Evolutionary conservation across 2,797 vertebrate genomes (phyloP).

Genomic region (Sphaeramia orbicularis): DNA sequence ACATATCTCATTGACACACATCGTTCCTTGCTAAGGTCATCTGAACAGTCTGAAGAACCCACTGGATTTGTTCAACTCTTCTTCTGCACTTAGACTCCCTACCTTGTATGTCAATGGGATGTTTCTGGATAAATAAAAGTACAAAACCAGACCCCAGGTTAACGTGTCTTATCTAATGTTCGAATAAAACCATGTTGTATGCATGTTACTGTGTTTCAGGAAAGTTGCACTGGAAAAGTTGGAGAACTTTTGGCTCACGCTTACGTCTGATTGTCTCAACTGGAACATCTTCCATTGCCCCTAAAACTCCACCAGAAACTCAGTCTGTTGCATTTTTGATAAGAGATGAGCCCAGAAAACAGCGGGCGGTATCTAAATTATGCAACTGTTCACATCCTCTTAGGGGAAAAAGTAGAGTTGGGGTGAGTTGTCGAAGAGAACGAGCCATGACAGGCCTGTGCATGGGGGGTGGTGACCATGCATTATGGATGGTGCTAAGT

Average conservation of each 20-base stretch:
- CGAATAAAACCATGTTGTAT: too few species aligned
- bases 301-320: constrained; percentile 74
- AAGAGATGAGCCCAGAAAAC: constrained; percentile 74
- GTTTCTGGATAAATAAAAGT: too few species aligned
- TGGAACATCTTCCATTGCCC: constrained; percentile 63
- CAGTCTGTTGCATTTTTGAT: constrained; percentile 82
- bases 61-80: too few species aligned
- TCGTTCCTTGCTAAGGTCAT: too few species aligned
- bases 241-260: constrained; percentile 55
- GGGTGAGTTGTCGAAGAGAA: constrained; percentile 83
- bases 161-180: too few species aligned
- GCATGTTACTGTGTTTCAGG: constrained; percentile 18
- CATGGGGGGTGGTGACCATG: constrained; percentile 75
- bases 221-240: constrained; percentile 69
- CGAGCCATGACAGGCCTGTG: constrained; percentile 81
- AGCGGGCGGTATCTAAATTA: constrained; percentile 85
- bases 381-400: constrained; percentile 81
- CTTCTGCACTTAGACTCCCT: too few species aligned
- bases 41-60: too few species aligned
- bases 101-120: too few species aligned
- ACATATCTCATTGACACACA: constrained; percentile 1
- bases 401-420: constrained; percentile 78
- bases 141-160: too few species aligned
- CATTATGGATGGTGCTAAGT: constrained; percentile 88
- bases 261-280: constrained; percentile 68